Base-by-base conservation (phyloP, 2,113 vertebrate genomes). In the Hippocampus abdominalis region DNA sequence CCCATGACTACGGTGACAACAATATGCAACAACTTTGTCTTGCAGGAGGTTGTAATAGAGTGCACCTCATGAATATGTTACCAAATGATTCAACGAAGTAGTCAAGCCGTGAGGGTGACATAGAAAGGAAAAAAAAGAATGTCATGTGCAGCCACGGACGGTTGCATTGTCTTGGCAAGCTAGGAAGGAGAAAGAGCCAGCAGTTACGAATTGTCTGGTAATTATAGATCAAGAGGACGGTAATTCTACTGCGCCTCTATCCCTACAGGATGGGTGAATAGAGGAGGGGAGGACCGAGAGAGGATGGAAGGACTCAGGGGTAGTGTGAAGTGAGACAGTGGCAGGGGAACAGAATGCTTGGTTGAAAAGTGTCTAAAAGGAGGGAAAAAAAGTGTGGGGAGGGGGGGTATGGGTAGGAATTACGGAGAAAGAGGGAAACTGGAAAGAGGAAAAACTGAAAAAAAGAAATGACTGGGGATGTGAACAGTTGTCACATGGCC, bases 221-320 rank as follows among this genome's bases (percentile, higher is more conserved):
- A 89, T 89, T 89, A 89, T 89, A 89, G 84, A 89, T 89, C 88
- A 89, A 89, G 88, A 86, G 80, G 80, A 89, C 86, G 78, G 79
- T 87, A 88, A 89, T 89, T 88, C 81, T 85, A 85, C 83, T 66
- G 82, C 82, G 81, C 76, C 75, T 78, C 66, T 69, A 76, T 86
- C 88, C 84, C 84, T 82, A 79, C 75, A 81, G 84, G 79, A 65
- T 76, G 80, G 65, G 23, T 15, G n/a, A 60, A 3, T 25, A 46
- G 73, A 40, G 72, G 36, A 66, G 54, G 63, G 64, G 69, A 54
- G 23, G 32, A 53, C 13, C 61, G 23, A 56, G 67, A 66, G 56
- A 69, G 29, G 64, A 72, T 25, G 67, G 57, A 63, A 69, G 61
- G 69, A 75, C 72, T 66, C 61, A 16, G 51, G 64, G 42, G 54